These are phyloP conservation scores for Oscheius sp. DNA, from an alignment of 2,888 invertebrate genomes.

Conservation along the genomic window DNA sequence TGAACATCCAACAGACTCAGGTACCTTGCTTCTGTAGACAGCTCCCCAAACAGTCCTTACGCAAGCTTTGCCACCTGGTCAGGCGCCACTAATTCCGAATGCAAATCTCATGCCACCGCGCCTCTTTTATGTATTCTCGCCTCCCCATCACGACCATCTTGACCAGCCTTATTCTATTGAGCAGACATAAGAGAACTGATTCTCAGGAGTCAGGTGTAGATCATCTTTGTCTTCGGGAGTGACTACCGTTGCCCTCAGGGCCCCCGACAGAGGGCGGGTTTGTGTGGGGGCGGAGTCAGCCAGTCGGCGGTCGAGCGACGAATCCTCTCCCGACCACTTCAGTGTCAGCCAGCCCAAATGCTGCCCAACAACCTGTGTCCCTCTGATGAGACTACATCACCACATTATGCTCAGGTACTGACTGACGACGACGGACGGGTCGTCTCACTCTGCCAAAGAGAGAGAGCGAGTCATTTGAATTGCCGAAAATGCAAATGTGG, in stretches of 20 bases:
- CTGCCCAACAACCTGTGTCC: constrained; percentile 39
- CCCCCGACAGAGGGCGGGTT: constrained; percentile 9
- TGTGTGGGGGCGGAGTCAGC: constrained; percentile 17
- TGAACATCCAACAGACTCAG: not conserved
- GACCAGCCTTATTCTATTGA: not conserved
- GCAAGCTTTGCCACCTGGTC: constrained; percentile 28
- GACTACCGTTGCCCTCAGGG: constrained; percentile 7
- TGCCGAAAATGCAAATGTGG: constrained; percentile 35
- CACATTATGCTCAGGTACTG: constrained; percentile 32
- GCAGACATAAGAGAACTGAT: not conserved
- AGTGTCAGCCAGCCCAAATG: constrained; percentile 8
- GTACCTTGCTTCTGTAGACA: not conserved
- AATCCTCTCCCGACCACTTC: not conserved
- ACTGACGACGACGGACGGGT: not conserved
- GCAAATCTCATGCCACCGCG: constrained; percentile 38
- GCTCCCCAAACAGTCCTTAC: constrained; percentile 35
- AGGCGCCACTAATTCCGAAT: constrained; percentile 33
- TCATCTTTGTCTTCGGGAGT: not conserved
- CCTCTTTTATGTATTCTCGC: constrained; percentile 29
- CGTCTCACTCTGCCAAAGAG: not conserved
- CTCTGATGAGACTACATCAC: constrained; percentile 19
- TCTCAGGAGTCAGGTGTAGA: not conserved
- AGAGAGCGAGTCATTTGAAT: constrained; percentile 16
- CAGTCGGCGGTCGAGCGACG: constrained; percentile 15
- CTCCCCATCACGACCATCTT: constrained; percentile 1